Percentiles rank a stretch among this genome's conserved stretches.
These are phyloP conservation scores for Sebastes alutus DNA, from an alignment of 2,797 vertebrate genomes.

Conservation along the genomic window DNA sequence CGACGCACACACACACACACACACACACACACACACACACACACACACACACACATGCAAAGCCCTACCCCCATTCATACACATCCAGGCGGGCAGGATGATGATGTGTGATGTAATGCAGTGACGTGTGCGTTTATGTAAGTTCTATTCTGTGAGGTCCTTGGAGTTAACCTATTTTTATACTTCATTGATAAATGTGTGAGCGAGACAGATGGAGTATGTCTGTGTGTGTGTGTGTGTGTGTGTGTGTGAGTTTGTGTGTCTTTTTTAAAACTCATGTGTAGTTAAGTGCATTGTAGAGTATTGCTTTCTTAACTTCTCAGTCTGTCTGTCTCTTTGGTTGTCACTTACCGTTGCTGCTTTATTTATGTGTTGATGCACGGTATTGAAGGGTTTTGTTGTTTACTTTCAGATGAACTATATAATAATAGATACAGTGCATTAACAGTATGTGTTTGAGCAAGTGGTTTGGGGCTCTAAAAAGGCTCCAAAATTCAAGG, in stretches of 20 bases:
- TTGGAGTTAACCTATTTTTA: conserved; percentile 66
- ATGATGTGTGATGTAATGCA: conserved; percentile 71
- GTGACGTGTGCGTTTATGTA: conserved; percentile 75
- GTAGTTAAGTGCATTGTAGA: conserved; percentile 1
- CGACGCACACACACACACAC: neutral
- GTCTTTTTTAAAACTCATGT: neutral
- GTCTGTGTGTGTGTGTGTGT: neutral
- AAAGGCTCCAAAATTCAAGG: neutral
- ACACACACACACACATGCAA: too few relatives aligned
- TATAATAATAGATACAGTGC: neutral
- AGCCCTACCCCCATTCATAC: conserved; percentile 61
- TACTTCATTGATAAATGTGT: conserved; percentile 69
- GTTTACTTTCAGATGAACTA: neutral
- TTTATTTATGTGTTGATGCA: conserved; percentile 13
- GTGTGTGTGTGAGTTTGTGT: neutral
- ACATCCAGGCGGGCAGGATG: conserved; percentile 40
- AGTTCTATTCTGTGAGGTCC: conserved; percentile 61
- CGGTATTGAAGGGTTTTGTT: neutral
- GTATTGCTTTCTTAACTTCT: conserved; percentile 10
- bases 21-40: conserved; percentile 5
- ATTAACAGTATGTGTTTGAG: neutral
- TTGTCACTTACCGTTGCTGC: neutral
- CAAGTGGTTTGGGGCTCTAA: neutral
- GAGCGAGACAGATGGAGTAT: conserved; percentile 1
- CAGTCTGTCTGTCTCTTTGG: neutral